phyloP scores from a whole-genome alignment of 2,797 vertebrate species.

The Pseudocheirus occidentalis region DNA sequence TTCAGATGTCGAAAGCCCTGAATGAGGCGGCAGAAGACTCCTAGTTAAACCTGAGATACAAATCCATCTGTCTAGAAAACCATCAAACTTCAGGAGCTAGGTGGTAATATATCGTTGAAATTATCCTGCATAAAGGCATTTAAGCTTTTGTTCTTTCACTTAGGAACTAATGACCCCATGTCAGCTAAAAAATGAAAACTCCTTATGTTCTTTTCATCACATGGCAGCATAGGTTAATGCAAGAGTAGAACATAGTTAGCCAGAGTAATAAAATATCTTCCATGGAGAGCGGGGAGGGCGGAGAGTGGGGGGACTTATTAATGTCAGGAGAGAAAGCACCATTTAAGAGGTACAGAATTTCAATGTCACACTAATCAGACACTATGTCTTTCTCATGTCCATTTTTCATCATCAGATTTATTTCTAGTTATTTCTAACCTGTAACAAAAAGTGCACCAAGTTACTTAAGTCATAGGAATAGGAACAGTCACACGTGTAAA shows the following conservation, averaged over 20 bases:
- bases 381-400: conserved; percentile 51
- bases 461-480: conserved; percentile 62
- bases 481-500: conserved; percentile 70
- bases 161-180: conserved; percentile 87
- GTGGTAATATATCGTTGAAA: conserved; percentile 87
- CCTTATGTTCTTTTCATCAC: conserved; percentile 82
- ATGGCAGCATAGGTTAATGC: conserved; percentile 82
- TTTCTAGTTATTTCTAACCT: conserved; percentile 77
- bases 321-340: conserved; percentile 67
- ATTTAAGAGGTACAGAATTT: conserved; percentile 37
- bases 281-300: conserved; percentile 70
- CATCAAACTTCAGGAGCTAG: conserved; percentile 84
- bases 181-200: conserved; percentile 85
- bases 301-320: conserved; percentile 48
- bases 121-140: conserved; percentile 87
- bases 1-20: conserved; percentile 84
- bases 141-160: conserved; percentile 84
- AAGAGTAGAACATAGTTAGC: conserved; percentile 80
- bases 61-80: conserved; percentile 85
- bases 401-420: conserved; percentile 70
- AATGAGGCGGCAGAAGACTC: conserved; percentile 82
- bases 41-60: conserved; percentile 89
- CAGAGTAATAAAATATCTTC: conserved; percentile 80
- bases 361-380: conserved; percentile 44
- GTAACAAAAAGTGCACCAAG: conserved; percentile 55